phyloP scores from a whole-genome alignment of 2,888 invertebrate species.

The Cyclophora punctaria region DNA sequence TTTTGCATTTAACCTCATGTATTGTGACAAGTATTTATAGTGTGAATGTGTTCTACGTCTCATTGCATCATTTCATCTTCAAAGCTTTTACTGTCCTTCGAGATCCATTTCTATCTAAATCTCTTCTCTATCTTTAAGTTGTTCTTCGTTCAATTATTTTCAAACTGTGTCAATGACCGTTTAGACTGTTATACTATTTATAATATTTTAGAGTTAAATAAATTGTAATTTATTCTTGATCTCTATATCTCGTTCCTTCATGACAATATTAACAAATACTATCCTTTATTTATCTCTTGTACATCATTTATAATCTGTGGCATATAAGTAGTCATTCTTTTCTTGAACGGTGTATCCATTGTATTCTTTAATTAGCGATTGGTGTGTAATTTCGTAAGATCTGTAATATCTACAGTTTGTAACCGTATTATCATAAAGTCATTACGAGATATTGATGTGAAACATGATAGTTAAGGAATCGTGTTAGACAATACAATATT shows the following conservation, averaged over 20 bases:
- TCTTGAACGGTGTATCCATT: slow-evolving; percentile 13
- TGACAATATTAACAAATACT: slow-evolving; percentile 40
- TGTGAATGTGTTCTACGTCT: slow-evolving; percentile 63
- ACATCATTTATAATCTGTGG: slow-evolving; percentile 7
- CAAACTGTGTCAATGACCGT: slow-evolving; percentile 7
- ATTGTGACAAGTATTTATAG: slow-evolving; percentile 66
- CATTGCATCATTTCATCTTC: slow-evolving; percentile 35
- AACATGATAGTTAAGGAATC: slow-evolving; percentile 73
- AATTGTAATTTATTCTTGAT: slow-evolving; percentile 20
- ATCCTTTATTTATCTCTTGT: slow-evolving; percentile 8
- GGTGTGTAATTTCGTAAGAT: slow-evolving; percentile 43
- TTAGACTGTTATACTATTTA: slow-evolving; percentile 18
- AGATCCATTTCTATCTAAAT: slow-evolving; percentile 13
- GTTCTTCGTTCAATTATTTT: slow-evolving; percentile 2
- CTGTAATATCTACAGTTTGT: slow-evolving; percentile 36
- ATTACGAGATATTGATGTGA: slow-evolving; percentile 68
- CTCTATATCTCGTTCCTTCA: slow-evolving; percentile 64
- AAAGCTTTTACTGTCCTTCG: slow-evolving; percentile 22
- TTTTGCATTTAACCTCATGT: slow-evolving; percentile 70
- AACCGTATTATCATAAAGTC: slow-evolving; percentile 56
- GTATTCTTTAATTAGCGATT: slow-evolving; percentile 17
- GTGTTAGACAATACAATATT: slow-evolving; percentile 76
- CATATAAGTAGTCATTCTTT: slow-evolving; percentile 6
- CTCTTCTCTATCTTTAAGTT: slow-evolving; percentile 11
- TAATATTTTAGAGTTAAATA: slow-evolving; percentile 17